A percentile compares a stretch with the other conserved stretches of the same genome.
Evolutionary conservation across 2,888 invertebrate genomes (phyloP).

Genomic region (Mesopsocus fuscifrons): DNA sequence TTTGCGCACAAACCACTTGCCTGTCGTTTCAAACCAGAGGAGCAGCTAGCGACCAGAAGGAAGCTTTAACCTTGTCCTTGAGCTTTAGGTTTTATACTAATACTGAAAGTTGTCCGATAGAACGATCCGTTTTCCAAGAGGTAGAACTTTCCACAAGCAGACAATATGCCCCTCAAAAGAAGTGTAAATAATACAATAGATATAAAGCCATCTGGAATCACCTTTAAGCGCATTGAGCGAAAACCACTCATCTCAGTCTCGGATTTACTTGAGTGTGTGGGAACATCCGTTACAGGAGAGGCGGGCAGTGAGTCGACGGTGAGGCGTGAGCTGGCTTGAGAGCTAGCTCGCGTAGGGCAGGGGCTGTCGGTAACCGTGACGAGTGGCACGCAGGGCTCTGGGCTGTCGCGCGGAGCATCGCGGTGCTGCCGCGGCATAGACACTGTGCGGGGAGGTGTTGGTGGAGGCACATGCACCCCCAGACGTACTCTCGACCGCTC

Average conservation of each 20-base stretch:
- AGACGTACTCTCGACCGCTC: slow-evolving; percentile 22
- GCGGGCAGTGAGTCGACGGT: slow-evolving; percentile 8
- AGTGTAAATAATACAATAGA: no score
- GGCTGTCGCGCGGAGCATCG: background rate
- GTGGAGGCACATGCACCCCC: slow-evolving; percentile 22
- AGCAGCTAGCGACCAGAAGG: no score
- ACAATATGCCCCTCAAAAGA: no score
- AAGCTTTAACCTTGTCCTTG: no score
- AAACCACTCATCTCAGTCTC: slow-evolving; percentile 24
- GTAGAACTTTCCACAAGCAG: no score
- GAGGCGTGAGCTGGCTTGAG: slow-evolving; percentile 1
- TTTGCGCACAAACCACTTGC: no score
- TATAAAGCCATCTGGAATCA: no score
- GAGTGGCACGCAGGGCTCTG: background rate
- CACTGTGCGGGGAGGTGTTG: slow-evolving; percentile 23
- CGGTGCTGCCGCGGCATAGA: slow-evolving; percentile 18
- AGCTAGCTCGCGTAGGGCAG: background rate
- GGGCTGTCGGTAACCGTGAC: slow-evolving; percentile 2
- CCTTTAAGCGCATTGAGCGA: slow-evolving; percentile 25
- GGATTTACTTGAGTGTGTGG: slow-evolving; percentile 19
- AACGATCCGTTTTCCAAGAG: no score
- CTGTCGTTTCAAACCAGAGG: no score
- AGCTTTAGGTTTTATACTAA: no score
- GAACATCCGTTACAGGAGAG: slow-evolving; percentile 4
- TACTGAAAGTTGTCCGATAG: no score